A percentile compares a stretch with the other conserved stretches of the same genome.
These are phyloP conservation scores for Hemitrygon akajei DNA, from an alignment of 2,797 vertebrate species.

Conservation along the genomic window DNA sequence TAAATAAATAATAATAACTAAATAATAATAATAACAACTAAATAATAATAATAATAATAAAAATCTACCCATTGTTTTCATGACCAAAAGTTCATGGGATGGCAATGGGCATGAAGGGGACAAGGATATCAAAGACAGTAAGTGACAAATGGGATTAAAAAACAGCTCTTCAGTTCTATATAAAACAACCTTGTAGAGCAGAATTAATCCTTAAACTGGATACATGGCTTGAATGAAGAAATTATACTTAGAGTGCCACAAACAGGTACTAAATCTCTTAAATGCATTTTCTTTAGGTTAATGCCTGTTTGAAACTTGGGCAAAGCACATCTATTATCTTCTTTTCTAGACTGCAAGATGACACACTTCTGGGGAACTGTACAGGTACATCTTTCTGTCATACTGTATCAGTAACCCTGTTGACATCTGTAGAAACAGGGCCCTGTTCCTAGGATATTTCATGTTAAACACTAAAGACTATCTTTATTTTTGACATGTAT, in stretches of 20 bases:
- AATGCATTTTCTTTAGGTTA: not conserved
- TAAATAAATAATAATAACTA: not conserved
- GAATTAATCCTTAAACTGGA: not conserved
- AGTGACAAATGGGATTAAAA: not conserved
- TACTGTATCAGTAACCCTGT: not conserved
- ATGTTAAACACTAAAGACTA: no score
- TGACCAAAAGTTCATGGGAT: not conserved
- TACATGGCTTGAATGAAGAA: not conserved
- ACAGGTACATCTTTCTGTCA: not conserved
- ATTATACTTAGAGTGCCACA: not conserved
- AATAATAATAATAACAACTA: not conserved
- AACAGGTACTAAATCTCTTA: not conserved
- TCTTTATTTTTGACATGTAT: no score
- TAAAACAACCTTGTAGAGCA: not conserved
- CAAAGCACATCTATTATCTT: not conserved
- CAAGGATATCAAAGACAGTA: not conserved
- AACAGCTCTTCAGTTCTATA: not conserved
- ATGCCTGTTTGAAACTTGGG: not conserved
- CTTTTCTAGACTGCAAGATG: not conserved
- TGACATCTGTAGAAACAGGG: not conserved
- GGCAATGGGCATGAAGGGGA: no score
- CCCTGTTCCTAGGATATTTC: not conserved
- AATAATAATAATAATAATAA: no score
- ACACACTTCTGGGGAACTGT: not conserved
- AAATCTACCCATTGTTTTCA: not conserved